Evolutionary conservation across 2,797 vertebrate genomes (phyloP).

Genomic region (Sandelia bainsii): DNA sequence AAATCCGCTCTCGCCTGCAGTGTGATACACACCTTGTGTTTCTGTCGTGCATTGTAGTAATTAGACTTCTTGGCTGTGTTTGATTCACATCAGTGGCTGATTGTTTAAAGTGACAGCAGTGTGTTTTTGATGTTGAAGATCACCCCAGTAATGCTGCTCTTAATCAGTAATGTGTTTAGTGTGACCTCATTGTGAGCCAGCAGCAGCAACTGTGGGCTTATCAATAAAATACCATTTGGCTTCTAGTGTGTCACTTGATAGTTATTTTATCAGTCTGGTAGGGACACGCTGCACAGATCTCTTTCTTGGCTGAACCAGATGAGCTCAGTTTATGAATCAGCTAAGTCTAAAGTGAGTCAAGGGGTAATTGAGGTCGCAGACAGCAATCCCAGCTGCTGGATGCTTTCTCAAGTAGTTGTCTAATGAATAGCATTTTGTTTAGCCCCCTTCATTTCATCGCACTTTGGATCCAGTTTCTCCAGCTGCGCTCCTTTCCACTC

Average conservation of each 20-base stretch:
- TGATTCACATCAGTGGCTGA: slow-evolving; percentile 28
- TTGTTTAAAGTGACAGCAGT: slow-evolving; percentile 32
- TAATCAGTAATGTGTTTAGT: slow-evolving; percentile 14
- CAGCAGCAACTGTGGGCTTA: slow-evolving; percentile 20
- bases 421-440: slow-evolving; percentile 82
- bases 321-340: slow-evolving; percentile 43
- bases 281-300: slow-evolving; percentile 1
- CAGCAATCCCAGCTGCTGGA: slow-evolving; percentile 69
- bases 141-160: neutral
- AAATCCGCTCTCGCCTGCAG: slow-evolving; percentile 33
- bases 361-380: slow-evolving; percentile 74
- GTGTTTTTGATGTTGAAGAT: slow-evolving; percentile 31
- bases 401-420: slow-evolving; percentile 54
- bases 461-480: slow-evolving; percentile 66
- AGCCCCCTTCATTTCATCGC: slow-evolving; percentile 59
- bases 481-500: slow-evolving; percentile 73
- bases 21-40: slow-evolving; percentile 14
- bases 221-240: slow-evolving; percentile 23
- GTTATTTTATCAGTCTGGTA: slow-evolving; percentile 55
- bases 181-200: slow-evolving; percentile 11
- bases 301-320: slow-evolving; percentile 21
- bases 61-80: slow-evolving; percentile 17
- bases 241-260: slow-evolving; percentile 40
- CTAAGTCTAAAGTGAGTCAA: slow-evolving; percentile 56
- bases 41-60: slow-evolving; percentile 4